A percentile compares a stretch with the other conserved stretches of the same genome.
These are phyloP conservation scores for Thereva unica DNA, from an alignment of 2,888 invertebrate species.

Conservation along the genomic window DNA sequence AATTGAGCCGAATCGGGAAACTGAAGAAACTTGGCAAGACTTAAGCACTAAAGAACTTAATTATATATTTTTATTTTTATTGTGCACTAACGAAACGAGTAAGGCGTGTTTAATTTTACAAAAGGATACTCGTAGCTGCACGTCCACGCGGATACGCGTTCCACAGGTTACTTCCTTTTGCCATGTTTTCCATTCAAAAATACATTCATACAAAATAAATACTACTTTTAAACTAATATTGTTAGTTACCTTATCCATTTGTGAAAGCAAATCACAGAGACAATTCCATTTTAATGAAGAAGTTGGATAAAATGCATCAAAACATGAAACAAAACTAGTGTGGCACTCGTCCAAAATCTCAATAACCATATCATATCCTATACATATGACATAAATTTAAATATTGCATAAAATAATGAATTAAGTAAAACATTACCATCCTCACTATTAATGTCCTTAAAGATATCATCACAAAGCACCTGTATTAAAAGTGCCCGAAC, in stretches of 20 bases:
- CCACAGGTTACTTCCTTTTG: too few species aligned
- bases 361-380: constrained; percentile 66
- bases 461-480: constrained; percentile 76
- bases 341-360: constrained; percentile 88
- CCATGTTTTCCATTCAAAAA: too few species aligned
- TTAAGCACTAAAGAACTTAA: too few species aligned
- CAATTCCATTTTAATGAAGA: constrained; percentile 91
- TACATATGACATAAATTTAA: constrained; percentile 3
- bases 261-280: constrained; percentile 78
- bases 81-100: too few species aligned
- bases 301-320: constrained; percentile 95
- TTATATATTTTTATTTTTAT: too few species aligned
- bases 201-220: too few species aligned
- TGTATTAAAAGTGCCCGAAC: constrained; percentile 78
- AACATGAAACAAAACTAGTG: constrained; percentile 86
- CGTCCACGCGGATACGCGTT: too few species aligned
- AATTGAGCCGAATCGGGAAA: too few species aligned
- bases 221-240: background rate
- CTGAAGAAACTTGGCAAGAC: too few species aligned
- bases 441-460: constrained; percentile 55
- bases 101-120: too few species aligned
- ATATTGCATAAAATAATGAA: background rate
- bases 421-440: constrained; percentile 47
- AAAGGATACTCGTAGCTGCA: too few species aligned
- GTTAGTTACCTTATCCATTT: constrained; percentile 68